Conservation (phyloP, 2,113 vertebrate species). For the Thalassoma bifasciatum region DNA sequence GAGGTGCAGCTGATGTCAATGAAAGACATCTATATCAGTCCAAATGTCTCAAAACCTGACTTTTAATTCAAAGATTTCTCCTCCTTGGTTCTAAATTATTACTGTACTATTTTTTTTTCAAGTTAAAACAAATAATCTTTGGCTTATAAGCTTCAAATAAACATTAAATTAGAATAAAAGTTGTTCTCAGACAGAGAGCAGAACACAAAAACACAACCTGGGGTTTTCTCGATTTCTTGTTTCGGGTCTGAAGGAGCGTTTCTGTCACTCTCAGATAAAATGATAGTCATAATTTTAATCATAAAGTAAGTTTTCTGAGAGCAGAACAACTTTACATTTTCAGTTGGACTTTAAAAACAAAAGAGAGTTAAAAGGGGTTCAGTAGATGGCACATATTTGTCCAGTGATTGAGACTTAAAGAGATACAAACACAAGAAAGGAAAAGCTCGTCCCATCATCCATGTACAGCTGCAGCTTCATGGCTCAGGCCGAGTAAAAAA, state of each 20-base stretch:
- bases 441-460: background rate
- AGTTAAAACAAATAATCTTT: background rate
- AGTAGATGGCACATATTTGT: slow-evolving; percentile 62
- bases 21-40: no score
- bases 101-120: no score
- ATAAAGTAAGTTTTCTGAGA: background rate
- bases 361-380: background rate
- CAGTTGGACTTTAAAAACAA: slow-evolving; percentile 30
- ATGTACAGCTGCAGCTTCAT: background rate
- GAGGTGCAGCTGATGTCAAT: no score
- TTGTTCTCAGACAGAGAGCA: no score
- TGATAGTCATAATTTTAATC: background rate
- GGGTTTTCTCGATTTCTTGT: no score
- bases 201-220: no score
- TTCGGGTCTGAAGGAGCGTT: background rate
- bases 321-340: background rate
- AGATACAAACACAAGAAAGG: slow-evolving; percentile 10
- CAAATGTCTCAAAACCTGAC: no score
- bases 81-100: no score
- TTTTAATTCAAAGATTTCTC: no score
- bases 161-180: no score
- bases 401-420: slow-evolving; percentile 64
- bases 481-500: no score
- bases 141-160: no score
- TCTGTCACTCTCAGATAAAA: background rate